phyloP scores from a whole-genome alignment of 1,140 invertebrate species.

The Conus betulinus region DNA sequence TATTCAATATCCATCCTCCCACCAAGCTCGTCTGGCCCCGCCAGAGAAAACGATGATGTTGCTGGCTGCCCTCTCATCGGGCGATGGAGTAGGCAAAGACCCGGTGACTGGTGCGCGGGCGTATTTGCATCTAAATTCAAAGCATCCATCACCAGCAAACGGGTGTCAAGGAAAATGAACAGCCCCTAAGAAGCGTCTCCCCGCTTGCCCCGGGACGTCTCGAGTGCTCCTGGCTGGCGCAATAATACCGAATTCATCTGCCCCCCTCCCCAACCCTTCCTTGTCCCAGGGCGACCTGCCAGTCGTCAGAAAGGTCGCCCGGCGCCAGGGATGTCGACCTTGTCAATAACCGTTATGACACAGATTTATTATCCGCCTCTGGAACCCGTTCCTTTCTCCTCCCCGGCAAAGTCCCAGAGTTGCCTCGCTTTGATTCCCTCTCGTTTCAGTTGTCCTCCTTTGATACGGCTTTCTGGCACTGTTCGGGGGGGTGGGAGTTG shows the following conservation, averaged over 20 bases:
- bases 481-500: background rate
- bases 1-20: constrained; percentile 44
- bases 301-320: constrained; percentile 23
- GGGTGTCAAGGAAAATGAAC: constrained; percentile 44
- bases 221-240: constrained; percentile 20
- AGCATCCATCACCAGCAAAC: constrained; percentile 42
- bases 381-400: constrained; percentile 27
- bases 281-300: constrained; percentile 11
- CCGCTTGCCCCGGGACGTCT: constrained; percentile 18
- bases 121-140: constrained; percentile 52
- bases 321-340: constrained; percentile 38
- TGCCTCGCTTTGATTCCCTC: constrained; percentile 31
- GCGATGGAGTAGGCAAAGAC: constrained; percentile 35
- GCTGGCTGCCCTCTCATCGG: constrained; percentile 39
- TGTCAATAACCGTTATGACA: constrained; percentile 46
- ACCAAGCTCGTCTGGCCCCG: background rate
- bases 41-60: constrained; percentile 35
- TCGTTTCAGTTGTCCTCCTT: constrained; percentile 32
- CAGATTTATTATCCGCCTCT: constrained; percentile 44
- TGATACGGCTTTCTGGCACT: constrained; percentile 2
- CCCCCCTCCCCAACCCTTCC: constrained; percentile 15
- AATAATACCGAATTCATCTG: constrained; percentile 49
- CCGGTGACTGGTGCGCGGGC: constrained; percentile 21
- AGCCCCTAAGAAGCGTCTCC: constrained; percentile 19
- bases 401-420: constrained; percentile 23